Conservation (phyloP, 2,113 vertebrate species). For the Salvelinus fontinalis region DNA sequence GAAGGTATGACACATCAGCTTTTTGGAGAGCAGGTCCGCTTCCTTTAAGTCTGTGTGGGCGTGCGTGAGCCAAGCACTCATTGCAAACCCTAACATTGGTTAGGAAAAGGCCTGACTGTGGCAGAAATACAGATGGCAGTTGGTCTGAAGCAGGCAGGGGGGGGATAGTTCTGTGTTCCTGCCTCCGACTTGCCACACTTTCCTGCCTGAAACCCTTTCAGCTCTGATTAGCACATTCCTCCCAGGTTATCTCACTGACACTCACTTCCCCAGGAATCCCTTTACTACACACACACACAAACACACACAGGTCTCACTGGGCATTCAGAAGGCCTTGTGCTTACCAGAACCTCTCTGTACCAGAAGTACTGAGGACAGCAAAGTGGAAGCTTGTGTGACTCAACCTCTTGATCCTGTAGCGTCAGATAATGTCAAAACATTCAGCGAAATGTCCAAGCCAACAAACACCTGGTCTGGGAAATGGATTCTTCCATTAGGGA, state of each 20-base stretch:
- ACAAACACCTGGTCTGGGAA: not conserved
- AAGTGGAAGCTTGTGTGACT: conserved; percentile 18
- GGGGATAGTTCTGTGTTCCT: conserved; percentile 57
- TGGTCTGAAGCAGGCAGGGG: conserved; percentile 17
- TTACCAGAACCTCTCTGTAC: conserved; percentile 15
- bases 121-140: conserved; percentile 63
- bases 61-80: conserved; percentile 8
- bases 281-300: conserved; percentile 26
- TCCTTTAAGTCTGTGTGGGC: conserved; percentile 51
- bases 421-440: not conserved
- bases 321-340: not conserved
- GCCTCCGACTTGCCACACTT: conserved; percentile 59
- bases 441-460: not conserved
- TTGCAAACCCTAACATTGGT: conserved; percentile 16
- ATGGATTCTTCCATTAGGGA: not conserved
- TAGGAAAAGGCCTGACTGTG: conserved; percentile 62
- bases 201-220: conserved; percentile 61
- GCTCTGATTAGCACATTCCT: conserved; percentile 66
- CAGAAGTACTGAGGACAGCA: conserved; percentile 31
- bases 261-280: conserved; percentile 53
- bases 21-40: conserved; percentile 67
- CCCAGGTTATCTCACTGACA: conserved; percentile 65
- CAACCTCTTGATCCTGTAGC: not conserved
- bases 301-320: not conserved
- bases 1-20: conserved; percentile 83